Conservation (phyloP, 2,888 invertebrate species). For the Muschampia plurimacula region DNA sequence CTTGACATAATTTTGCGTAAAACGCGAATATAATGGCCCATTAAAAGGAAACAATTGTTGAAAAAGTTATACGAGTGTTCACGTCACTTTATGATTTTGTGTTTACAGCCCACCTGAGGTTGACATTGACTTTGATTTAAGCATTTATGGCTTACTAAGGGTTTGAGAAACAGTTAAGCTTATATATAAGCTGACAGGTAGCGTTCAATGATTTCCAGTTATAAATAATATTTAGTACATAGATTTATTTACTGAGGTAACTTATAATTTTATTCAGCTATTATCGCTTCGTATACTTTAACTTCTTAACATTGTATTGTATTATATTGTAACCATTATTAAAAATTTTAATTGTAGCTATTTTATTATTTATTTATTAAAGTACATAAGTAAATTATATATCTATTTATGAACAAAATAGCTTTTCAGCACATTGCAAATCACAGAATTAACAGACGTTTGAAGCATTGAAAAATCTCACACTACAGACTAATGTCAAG, state of each 20-base stretch:
- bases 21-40: slow-evolving; percentile 84
- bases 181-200: slow-evolving; percentile 7
- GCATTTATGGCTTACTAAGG: slow-evolving; percentile 72
- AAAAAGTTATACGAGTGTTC: slow-evolving; percentile 84
- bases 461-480: slow-evolving; percentile 30
- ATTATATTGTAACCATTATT: too few species aligned
- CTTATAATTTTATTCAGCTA: too few species aligned
- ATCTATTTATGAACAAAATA: not conserved
- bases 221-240: not conserved
- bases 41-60: slow-evolving; percentile 85
- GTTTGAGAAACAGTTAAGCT: slow-evolving; percentile 62
- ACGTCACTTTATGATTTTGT: slow-evolving; percentile 84
- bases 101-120: slow-evolving; percentile 82
- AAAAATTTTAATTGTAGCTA: too few species aligned
- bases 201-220: not conserved
- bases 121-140: slow-evolving; percentile 85
- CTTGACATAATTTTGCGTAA: slow-evolving; percentile 85
- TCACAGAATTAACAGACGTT: slow-evolving; percentile 27
- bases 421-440: not conserved
- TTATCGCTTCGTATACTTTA: too few species aligned
- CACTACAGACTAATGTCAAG: slow-evolving; percentile 23
- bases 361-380: too few species aligned
- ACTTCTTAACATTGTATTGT: too few species aligned
- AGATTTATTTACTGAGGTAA: too few species aligned
- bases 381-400: too few species aligned